Conservation (phyloP, 92 coral and sea anemone species). For the Zoanthus solanderi region DNA sequence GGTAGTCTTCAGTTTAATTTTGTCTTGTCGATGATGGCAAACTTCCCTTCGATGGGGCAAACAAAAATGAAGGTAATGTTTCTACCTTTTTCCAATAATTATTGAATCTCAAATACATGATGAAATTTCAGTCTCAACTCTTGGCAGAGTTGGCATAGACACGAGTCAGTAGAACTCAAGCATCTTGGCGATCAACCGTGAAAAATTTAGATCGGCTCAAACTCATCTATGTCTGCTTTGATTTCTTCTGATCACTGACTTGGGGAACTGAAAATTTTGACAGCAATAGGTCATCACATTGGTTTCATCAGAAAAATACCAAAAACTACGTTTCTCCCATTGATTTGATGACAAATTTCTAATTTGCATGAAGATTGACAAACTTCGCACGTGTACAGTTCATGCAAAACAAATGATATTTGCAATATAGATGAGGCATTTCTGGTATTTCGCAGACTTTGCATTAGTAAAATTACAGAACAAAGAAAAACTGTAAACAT, state of each 20-base stretch:
- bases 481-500: too few relatives aligned
- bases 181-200: neutral
- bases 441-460: too few relatives aligned
- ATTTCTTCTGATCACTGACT: neutral
- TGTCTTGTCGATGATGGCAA: neutral
- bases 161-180: too few relatives aligned
- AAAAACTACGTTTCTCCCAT: conserved; percentile 3
- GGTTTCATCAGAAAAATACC: neutral
- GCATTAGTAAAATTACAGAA: too few relatives aligned
- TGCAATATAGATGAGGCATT: neutral
- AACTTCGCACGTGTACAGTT: conserved; percentile 20
- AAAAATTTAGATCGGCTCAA: neutral
- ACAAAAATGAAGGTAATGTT: neutral
- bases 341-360: conserved; percentile 12
- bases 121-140: neutral
- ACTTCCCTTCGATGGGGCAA: neutral
- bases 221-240: neutral
- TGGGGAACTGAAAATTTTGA: neutral
- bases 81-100: neutral
- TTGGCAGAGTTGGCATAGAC: too few relatives aligned
- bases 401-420: neutral
- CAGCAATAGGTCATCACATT: neutral
- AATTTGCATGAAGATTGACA: neutral
- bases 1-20: neutral
- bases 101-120: neutral